Percentiles rank a stretch among this genome's conserved stretches.
phyloP scores from a whole-genome alignment of 37 sponge, comb jelly and placozoan genomes.

The Trichoplax adhaerens region DNA sequence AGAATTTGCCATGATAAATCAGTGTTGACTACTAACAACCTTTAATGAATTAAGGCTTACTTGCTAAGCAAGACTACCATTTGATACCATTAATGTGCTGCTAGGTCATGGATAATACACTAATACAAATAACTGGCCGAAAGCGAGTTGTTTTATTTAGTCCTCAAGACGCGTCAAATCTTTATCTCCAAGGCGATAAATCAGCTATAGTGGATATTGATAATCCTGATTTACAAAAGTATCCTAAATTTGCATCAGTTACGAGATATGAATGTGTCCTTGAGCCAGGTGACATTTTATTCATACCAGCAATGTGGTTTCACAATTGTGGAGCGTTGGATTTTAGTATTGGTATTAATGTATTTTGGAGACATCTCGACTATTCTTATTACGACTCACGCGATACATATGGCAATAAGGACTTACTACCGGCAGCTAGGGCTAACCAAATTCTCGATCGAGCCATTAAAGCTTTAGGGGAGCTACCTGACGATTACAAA shows the following conservation, averaged over 20 bases:
- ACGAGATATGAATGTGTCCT: slow-evolving; percentile 28
- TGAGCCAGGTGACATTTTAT: slow-evolving; percentile 69
- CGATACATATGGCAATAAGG: slow-evolving; percentile 81
- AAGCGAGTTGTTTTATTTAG: slow-evolving; percentile 63
- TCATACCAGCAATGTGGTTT: slow-evolving; percentile 92
- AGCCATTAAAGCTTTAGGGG: slow-evolving; percentile 38
- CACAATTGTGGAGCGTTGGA: slow-evolving; percentile 61
- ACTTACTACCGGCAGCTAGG: slow-evolving; percentile 54
- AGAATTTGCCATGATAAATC: no score
- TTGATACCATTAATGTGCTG: neutral
- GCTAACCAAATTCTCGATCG: slow-evolving; percentile 47
- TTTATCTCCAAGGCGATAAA: slow-evolving; percentile 77
- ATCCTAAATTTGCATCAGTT: slow-evolving; percentile 42
- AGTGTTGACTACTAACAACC: no score
- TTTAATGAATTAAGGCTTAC: no score
- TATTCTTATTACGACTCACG: slow-evolving; percentile 38
- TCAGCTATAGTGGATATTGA: slow-evolving; percentile 63
- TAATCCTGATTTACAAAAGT: slow-evolving; percentile 41
- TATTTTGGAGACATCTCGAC: slow-evolving; percentile 75
- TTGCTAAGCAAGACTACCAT: no score
- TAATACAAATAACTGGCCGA: slow-evolving; percentile 62
- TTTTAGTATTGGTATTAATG: slow-evolving; percentile 73
- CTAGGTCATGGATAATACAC: slow-evolving; percentile 89
- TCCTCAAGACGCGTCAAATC: slow-evolving; percentile 39
- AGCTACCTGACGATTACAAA: slow-evolving; percentile 54